phyloP scores from a whole-genome alignment of 2,888 invertebrate genomes.

The Orchestes rusci region DNA sequence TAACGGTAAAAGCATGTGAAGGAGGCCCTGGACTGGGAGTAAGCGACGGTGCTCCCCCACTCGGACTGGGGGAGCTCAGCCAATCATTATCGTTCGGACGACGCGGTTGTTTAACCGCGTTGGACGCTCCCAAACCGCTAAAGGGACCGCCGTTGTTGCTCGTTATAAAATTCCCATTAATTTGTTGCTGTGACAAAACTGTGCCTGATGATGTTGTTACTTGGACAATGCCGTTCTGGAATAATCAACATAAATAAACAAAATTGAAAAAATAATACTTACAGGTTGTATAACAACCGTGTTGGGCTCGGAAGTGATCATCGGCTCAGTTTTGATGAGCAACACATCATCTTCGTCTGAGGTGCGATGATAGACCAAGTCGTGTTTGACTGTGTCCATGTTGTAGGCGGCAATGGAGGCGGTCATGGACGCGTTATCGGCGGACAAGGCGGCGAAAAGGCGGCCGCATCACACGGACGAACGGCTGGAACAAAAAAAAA shows the following conservation, averaged over 20 bases:
- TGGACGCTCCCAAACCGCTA: constrained; percentile 32
- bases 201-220: constrained; percentile 39
- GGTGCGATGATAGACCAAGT: constrained; percentile 48
- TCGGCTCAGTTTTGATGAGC: constrained; percentile 47
- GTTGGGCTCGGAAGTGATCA: constrained; percentile 37
- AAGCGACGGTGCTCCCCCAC: constrained; percentile 51
- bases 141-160: constrained; percentile 28
- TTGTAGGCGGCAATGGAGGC: constrained; percentile 39
- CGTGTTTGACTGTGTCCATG: constrained; percentile 64
- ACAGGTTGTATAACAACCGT: constrained; percentile 27
- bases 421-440: constrained; percentile 32
- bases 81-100: constrained; percentile 56
- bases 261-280: too few relatives aligned
- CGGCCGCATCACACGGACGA: constrained; percentile 18
- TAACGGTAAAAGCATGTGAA: constrained; percentile 44
- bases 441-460: constrained; percentile 10
- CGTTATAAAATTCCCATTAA: constrained; percentile 34
- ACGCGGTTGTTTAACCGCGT: constrained; percentile 39
- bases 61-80: constrained; percentile 57
- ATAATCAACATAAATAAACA: constrained; percentile 2
- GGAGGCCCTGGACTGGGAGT: constrained; percentile 61
- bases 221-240: constrained; percentile 36
- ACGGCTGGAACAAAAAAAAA: too few relatives aligned
- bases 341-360: constrained; percentile 43
- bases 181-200: constrained; percentile 38